These are phyloP conservation scores for Tiliacea aurago DNA, from an alignment of 2,888 invertebrate species.

Conservation along the genomic window DNA sequence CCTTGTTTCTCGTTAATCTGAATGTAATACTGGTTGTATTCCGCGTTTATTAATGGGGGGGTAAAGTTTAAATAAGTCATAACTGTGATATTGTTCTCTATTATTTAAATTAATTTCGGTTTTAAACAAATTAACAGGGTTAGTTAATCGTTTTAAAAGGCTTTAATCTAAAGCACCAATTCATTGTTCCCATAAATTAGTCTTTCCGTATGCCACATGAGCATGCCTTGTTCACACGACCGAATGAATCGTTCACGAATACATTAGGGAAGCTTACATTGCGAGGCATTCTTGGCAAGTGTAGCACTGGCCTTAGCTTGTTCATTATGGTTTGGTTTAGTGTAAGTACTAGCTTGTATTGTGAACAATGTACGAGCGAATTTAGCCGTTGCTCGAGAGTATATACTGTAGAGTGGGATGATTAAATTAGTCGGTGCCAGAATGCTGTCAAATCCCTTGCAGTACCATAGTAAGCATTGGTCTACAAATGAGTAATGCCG, in stretches of 20 bases:
- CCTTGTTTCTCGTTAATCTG: background rate
- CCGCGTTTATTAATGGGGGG: background rate
- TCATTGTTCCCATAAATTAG: conserved; percentile 41
- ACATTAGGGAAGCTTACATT: conserved; percentile 48
- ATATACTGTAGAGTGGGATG: background rate
- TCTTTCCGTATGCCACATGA: background rate
- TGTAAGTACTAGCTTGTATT: conserved; percentile 29
- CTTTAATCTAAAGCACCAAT: conserved; percentile 1
- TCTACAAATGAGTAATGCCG: no score
- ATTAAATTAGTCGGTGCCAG: background rate
- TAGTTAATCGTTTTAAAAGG: conserved; percentile 27
- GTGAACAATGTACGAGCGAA: conserved; percentile 17
- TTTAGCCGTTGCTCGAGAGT: background rate
- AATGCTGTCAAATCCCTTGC: background rate
- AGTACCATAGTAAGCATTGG: background rate
- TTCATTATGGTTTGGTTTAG: conserved; percentile 51
- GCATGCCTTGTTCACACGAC: conserved; percentile 50
- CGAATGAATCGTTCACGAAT: conserved; percentile 55
- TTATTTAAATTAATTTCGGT: background rate
- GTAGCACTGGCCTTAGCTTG: conserved; percentile 37
- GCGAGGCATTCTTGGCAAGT: conserved; percentile 59
- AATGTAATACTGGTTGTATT: background rate
- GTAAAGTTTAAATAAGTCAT: background rate
- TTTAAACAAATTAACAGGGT: background rate
- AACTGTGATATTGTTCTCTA: background rate